phyloP scores from a whole-genome alignment of 2,888 invertebrate species.

The Mesochorus sp. region DNA sequence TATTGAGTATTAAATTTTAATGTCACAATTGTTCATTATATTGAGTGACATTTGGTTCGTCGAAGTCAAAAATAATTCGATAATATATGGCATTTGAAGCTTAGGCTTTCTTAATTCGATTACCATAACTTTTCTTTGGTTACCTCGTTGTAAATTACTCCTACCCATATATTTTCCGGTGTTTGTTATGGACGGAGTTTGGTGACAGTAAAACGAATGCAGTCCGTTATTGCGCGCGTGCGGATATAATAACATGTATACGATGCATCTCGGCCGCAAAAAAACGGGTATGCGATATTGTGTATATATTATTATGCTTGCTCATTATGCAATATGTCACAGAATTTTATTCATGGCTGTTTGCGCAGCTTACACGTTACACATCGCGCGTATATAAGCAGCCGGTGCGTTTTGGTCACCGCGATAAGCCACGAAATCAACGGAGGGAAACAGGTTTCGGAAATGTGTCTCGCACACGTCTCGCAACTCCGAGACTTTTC shows the following conservation, averaged over 20 bases:
- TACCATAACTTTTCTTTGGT: no score
- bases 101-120: no score
- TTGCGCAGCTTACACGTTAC: slow-evolving; percentile 30
- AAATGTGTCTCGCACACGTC: slow-evolving; percentile 36
- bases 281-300: slow-evolving; percentile 9
- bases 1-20: no score
- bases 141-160: no score
- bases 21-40: no score
- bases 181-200: no score
- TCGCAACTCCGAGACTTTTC: slow-evolving; percentile 34
- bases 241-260: background rate
- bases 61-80: no score
- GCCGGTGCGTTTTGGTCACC: slow-evolving; percentile 36
- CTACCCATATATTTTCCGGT: no score
- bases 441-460: slow-evolving; percentile 52
- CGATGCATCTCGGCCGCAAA: no score
- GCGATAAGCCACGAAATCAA: slow-evolving; percentile 55
- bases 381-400: slow-evolving; percentile 19
- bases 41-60: no score
- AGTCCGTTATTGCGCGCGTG: background rate
- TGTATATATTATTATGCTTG: slow-evolving; percentile 3
- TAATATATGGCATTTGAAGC: no score
- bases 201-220: slow-evolving; percentile 36
- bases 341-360: slow-evolving; percentile 49
- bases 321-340: slow-evolving; percentile 52